These are phyloP conservation scores for Scrobipalpa costella DNA, from an alignment of 2,888 invertebrate genomes.

Conservation along the genomic window DNA sequence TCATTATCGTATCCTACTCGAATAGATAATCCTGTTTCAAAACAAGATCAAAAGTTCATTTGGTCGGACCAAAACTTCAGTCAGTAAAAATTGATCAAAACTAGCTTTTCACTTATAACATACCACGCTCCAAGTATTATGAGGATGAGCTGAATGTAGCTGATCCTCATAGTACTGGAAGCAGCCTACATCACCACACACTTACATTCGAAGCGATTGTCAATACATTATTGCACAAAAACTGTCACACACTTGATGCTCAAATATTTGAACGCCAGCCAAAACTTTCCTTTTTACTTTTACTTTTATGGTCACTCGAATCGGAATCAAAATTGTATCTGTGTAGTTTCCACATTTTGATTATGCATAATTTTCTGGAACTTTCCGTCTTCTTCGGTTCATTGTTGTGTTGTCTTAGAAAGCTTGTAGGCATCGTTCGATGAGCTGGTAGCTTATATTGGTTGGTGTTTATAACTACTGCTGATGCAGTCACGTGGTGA, in stretches of 20 bases:
- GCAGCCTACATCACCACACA: background rate
- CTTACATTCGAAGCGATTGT: constrained; percentile 27
- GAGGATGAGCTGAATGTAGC: constrained; percentile 35
- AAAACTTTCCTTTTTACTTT: constrained; percentile 24
- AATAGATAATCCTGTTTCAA: constrained; percentile 73
- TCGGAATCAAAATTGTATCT: background rate
- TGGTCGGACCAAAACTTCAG: constrained; percentile 81
- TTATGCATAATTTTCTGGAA: background rate
- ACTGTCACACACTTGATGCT: constrained; percentile 48
- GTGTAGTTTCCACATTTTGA: background rate
- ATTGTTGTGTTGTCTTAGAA: constrained; percentile 37
- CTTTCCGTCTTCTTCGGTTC: constrained; percentile 29
- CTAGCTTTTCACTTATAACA: constrained; percentile 43
- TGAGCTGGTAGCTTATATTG: constrained; percentile 33
- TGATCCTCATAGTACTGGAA: constrained; percentile 16
- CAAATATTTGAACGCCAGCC: constrained; percentile 53
- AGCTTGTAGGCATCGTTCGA: constrained; percentile 40
- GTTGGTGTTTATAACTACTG: constrained; percentile 35
- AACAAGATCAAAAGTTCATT: constrained; percentile 79
- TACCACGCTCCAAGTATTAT: background rate
- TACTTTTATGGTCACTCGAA: background rate
- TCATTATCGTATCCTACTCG: constrained; percentile 69
- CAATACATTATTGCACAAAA: constrained; percentile 44
- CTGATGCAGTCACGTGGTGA: constrained; percentile 67
- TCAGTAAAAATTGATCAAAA: constrained; percentile 76